Evolutionary conservation across 2,888 invertebrate genomes (phyloP).

Genomic region (Gandaritis pyraliata): DNA sequence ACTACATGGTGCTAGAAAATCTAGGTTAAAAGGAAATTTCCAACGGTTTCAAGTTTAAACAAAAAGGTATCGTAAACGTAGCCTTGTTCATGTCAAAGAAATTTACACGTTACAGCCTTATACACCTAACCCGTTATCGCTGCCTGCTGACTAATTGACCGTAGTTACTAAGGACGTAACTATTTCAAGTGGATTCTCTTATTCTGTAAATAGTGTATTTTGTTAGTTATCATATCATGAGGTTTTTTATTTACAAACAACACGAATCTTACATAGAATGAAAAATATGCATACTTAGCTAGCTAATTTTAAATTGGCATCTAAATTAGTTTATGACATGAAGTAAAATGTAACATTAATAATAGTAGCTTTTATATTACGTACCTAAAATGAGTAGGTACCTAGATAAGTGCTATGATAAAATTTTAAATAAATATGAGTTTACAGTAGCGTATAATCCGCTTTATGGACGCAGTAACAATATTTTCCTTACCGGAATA

Average conservation of each 20-base stretch:
- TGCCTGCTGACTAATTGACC: constrained; percentile 46
- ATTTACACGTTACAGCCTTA: constrained; percentile 49
- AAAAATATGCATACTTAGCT: too few species aligned
- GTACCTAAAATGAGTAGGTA: too few species aligned
- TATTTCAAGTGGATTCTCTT: constrained; percentile 15
- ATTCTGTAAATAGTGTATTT: neutral
- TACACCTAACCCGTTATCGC: constrained; percentile 43
- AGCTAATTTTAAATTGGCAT: too few species aligned
- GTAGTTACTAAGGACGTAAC: constrained; percentile 24
- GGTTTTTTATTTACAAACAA: too few species aligned
- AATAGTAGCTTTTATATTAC: too few species aligned
- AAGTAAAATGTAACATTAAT: too few species aligned
- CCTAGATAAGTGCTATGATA: too few species aligned
- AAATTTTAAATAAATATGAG: too few species aligned
- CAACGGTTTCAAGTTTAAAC: constrained; percentile 45
- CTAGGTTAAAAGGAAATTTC: constrained; percentile 39
- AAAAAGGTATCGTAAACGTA: constrained; percentile 46
- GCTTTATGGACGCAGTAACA: neutral
- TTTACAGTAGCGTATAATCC: too few species aligned
- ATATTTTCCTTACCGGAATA: neutral
- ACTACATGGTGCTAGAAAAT: constrained; percentile 14
- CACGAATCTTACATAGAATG: too few species aligned
- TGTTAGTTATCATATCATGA: neutral
- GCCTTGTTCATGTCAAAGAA: constrained; percentile 51
- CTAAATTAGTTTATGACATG: too few species aligned